These are phyloP conservation scores for Drosophila asahinai DNA, from an alignment of 1,140 invertebrate genomes.

Conservation along the genomic window DNA sequence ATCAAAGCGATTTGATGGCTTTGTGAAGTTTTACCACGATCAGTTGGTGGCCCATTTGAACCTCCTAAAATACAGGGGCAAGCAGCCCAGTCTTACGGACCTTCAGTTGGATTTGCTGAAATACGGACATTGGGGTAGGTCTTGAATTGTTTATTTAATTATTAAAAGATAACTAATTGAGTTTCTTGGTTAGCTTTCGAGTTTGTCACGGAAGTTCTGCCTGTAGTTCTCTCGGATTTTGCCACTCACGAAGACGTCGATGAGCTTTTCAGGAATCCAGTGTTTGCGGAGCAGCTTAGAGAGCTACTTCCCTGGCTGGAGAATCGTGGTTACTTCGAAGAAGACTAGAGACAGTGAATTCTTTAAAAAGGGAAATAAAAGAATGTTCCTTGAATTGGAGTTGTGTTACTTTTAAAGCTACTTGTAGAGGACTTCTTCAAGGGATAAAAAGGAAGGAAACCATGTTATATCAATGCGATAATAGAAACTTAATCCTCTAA, in stretches of 20 bases:
- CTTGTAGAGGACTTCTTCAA: too few relatives aligned
- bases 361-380: neutral
- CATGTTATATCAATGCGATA: too few relatives aligned
- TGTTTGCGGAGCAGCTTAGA: conserved; percentile 41
- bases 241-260: conserved; percentile 24
- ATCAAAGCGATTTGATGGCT: conserved; percentile 49
- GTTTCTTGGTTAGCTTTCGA: conserved; percentile 37
- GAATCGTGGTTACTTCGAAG: conserved; percentile 66
- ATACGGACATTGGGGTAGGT: conserved; percentile 60
- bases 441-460: too few relatives aligned
- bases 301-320: conserved; percentile 68
- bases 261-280: conserved; percentile 42
- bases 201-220: conserved; percentile 52
- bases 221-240: conserved; percentile 46
- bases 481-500: too few relatives aligned
- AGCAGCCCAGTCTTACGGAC: conserved; percentile 62
- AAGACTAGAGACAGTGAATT: conserved; percentile 12
- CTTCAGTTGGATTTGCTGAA: conserved; percentile 63
- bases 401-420: neutral
- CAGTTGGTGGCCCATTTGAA: conserved; percentile 41
- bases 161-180: neutral
- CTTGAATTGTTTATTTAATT: too few relatives aligned
- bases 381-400: neutral
- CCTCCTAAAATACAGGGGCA: conserved; percentile 45
- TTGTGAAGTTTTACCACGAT: conserved; percentile 52